phyloP scores from a whole-genome alignment of 2,113 vertebrate species.

The Manacus vitellinus region DNA sequence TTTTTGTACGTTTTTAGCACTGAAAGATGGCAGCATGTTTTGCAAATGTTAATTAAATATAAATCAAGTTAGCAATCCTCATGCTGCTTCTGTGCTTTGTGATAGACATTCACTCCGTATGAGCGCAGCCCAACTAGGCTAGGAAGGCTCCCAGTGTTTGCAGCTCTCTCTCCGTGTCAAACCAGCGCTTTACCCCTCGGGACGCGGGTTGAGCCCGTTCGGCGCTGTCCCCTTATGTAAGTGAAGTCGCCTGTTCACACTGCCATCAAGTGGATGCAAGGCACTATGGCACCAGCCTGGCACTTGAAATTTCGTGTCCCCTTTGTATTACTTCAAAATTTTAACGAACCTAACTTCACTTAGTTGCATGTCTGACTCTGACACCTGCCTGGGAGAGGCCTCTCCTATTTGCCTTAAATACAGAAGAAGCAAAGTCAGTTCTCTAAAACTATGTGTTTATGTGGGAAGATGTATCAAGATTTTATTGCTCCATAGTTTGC shows the following conservation, averaged over 20 bases:
- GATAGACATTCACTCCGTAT: rapidly evolving
- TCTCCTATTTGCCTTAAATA: neutral
- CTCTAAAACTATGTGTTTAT: neutral
- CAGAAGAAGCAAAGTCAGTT: neutral
- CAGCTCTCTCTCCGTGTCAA: rapidly evolving
- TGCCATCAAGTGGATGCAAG: slow-evolving; percentile 39
- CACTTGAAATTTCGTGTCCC: rapidly evolving
- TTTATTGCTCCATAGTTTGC: neutral
- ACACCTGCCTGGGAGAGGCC: neutral
- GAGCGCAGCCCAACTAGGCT: rapidly evolving
- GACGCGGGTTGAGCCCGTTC: rapidly evolving
- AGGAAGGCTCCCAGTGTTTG: rapidly evolving
- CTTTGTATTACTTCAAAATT: rapidly evolving
- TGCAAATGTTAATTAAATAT: neutral
- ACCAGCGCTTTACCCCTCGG: rapidly evolving
- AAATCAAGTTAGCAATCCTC: neutral
- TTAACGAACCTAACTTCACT: rapidly evolving
- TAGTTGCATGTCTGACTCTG: too few species aligned
- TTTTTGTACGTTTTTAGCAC: neutral
- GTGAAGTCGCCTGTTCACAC: neutral
- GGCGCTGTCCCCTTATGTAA: rapidly evolving
- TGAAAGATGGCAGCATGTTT: neutral
- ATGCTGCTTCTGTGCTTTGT: neutral
- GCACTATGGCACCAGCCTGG: neutral
- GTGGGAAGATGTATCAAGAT: neutral